These are phyloP conservation scores for Sarcophaga peregrina DNA, from an alignment of 1,140 invertebrate genomes.

Conservation along the genomic window DNA sequence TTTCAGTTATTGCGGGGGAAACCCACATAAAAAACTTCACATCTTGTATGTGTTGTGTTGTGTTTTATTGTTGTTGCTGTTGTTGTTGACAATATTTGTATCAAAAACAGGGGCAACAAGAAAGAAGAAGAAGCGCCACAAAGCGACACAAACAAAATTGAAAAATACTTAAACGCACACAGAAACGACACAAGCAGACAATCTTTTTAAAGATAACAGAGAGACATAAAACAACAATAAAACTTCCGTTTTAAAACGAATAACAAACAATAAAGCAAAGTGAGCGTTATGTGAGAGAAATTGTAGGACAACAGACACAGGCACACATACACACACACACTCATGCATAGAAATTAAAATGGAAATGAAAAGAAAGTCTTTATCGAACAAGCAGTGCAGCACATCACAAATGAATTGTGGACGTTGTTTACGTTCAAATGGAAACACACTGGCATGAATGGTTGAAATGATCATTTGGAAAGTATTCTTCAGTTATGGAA, in stretches of 20 bases:
- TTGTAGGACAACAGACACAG: neutral
- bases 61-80: neutral
- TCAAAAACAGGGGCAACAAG: neutral
- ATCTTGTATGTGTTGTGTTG: neutral
- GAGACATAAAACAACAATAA: constrained; percentile 4
- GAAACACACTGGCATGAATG: no score
- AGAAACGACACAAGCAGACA: neutral
- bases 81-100: neutral
- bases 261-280: no score
- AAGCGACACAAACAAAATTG: neutral
- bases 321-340: neutral
- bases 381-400: neutral
- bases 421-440: neutral
- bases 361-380: neutral
- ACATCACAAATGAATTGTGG: constrained; percentile 9
- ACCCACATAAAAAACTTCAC: neutral
- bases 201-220: neutral
- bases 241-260: neutral
- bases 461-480: no score
- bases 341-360: neutral
- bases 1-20: neutral
- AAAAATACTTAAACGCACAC: neutral
- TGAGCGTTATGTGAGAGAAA: neutral
- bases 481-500: no score
- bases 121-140: constrained; percentile 1